phyloP scores from a whole-genome alignment of 2,888 invertebrate species.

The Choristoneura rosaceana region DNA sequence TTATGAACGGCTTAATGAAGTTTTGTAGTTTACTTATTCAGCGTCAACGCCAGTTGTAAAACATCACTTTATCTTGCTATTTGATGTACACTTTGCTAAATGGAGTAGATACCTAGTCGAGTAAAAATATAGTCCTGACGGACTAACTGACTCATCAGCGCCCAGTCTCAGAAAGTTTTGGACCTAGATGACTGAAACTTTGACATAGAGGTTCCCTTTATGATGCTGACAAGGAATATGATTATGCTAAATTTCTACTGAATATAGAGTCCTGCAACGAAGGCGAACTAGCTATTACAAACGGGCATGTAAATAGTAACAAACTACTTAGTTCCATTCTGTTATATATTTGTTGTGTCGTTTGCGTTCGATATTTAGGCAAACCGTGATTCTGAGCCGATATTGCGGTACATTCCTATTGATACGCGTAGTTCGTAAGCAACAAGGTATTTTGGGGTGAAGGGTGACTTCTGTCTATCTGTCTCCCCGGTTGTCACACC shows the following conservation, averaged over 20 bases:
- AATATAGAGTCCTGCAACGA: no score
- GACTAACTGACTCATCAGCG: no score
- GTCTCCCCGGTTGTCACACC: slow-evolving; percentile 33
- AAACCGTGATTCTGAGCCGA: neutral
- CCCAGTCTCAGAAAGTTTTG: no score
- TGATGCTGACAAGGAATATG: no score
- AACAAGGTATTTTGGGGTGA: slow-evolving; percentile 24
- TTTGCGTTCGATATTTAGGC: neutral
- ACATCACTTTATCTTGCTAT: neutral
- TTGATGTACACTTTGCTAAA: no score
- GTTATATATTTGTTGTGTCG: neutral
- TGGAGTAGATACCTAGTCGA: no score
- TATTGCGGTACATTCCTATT: slow-evolving; percentile 5
- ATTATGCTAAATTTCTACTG: no score
- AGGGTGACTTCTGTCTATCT: slow-evolving; percentile 25
- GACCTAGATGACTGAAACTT: no score
- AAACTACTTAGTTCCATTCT: neutral
- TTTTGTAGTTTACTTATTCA: slow-evolving; percentile 4
- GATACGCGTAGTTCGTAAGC: neutral
- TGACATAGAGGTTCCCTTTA: no score
- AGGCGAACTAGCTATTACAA: no score
- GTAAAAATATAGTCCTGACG: no score
- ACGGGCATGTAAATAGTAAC: no score
- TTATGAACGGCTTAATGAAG: slow-evolving; percentile 8
- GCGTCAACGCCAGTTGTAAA: neutral